phyloP scores from a whole-genome alignment of 2,888 invertebrate species.

The Homarus gammarus region DNA sequence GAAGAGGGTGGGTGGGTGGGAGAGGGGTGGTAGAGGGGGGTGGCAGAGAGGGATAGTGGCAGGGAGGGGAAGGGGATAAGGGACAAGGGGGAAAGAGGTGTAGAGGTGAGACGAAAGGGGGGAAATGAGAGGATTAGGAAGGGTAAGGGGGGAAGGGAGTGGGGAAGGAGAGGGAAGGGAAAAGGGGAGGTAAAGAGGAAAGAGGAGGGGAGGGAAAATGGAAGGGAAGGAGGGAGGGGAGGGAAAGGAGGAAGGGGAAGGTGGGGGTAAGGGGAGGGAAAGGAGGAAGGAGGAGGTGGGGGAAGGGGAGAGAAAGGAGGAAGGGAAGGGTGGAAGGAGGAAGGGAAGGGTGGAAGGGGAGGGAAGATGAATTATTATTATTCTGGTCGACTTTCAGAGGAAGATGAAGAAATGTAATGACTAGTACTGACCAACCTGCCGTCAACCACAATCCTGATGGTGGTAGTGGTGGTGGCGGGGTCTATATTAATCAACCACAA shows the following conservation, averaged over 20 bases:
- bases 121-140: not conserved
- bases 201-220: not conserved
- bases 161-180: not conserved
- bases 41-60: not conserved
- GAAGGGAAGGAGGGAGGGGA: not conserved
- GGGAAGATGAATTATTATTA: slow-evolving; percentile 1
- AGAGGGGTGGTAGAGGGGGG: not conserved
- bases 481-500: too few relatives aligned
- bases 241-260: not conserved
- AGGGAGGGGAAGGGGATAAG: not conserved
- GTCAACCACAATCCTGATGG: too few relatives aligned
- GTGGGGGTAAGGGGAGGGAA: not conserved
- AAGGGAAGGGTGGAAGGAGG: not conserved
- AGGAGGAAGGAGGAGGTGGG: not conserved
- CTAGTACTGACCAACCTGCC: too few relatives aligned
- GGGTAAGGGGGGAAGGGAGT: not conserved
- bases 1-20: not conserved
- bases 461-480: too few relatives aligned
- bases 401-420: not conserved
- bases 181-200: not conserved
- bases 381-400: slow-evolving; percentile 23
- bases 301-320: not conserved
- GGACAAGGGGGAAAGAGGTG: not conserved
- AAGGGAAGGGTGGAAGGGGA: not conserved
- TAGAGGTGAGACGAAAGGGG: not conserved